phyloP scores from a whole-genome alignment of 2,888 invertebrate species.

The Tetranychus truncatus region DNA sequence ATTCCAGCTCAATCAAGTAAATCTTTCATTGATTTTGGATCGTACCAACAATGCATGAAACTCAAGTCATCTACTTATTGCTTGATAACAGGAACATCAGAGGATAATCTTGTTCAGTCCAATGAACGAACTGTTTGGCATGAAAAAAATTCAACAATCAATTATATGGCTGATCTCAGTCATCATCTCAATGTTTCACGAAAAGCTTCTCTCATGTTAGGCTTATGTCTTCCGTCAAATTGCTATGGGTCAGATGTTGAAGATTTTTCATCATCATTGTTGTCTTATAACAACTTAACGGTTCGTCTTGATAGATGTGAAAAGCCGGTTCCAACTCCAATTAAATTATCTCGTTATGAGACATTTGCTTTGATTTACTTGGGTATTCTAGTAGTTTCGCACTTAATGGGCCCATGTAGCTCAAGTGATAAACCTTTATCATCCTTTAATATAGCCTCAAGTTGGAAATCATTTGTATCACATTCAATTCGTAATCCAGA shows the following conservation, averaged over 20 bases:
- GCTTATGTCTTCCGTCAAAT: not conserved
- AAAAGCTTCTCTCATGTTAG: not conserved
- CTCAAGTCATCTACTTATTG: not conserved
- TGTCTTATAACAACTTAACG: not conserved
- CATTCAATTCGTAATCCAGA: not conserved
- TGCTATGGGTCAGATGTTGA: not conserved
- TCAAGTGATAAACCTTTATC: not conserved
- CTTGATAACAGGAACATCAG: not conserved
- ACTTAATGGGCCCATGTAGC: not conserved
- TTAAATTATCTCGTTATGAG: not conserved
- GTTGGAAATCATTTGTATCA: not conserved
- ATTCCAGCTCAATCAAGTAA: not conserved
- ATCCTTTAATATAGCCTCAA: not conserved
- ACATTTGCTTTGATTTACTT: not conserved
- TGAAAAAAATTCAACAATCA: not conserved
- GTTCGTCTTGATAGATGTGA: constrained; percentile 2
- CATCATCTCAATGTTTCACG: not conserved
- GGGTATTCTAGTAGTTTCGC: not conserved
- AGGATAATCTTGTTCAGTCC: not conserved
- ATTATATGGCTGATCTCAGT: not conserved
- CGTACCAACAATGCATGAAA: not conserved
- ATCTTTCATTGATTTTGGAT: constrained; percentile 5
- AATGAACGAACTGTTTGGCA: not conserved
- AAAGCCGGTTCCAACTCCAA: not conserved
- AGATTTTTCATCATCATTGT: not conserved